These are phyloP conservation scores for Exaiptasia diaphana DNA, from an alignment of 64 coral and sea anemone genomes.

Conservation along the genomic window DNA sequence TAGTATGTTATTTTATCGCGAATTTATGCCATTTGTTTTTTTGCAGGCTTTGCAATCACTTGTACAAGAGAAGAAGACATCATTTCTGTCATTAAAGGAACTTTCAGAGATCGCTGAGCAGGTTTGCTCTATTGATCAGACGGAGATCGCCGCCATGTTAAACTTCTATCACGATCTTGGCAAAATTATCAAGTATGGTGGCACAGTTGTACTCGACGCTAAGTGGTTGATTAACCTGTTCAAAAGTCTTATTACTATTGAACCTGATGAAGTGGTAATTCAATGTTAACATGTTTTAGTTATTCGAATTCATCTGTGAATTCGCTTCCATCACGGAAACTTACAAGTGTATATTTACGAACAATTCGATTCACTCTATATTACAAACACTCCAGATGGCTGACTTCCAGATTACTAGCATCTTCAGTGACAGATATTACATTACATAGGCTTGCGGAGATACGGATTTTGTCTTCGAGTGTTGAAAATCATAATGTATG, in stretches of 20 bases:
- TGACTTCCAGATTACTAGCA: no score
- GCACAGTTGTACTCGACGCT: conserved; percentile 26
- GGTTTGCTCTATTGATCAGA: conserved; percentile 21
- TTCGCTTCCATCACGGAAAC: no score
- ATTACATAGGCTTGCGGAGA: no score
- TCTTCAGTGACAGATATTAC: no score
- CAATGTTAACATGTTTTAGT: no score
- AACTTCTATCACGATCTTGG: conserved; percentile 63
- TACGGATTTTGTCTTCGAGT: no score
- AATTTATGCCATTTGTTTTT: neutral
- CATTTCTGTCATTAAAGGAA: neutral
- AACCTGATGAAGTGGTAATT: conserved; percentile 23
- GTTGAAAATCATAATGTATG: no score
- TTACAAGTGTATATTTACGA: no score
- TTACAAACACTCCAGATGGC: no score
- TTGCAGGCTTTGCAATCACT: neutral
- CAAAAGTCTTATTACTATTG: conserved; percentile 23
- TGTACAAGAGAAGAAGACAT: neutral
- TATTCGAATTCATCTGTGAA: no score
- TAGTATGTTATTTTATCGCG: no score
- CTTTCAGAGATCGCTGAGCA: neutral
- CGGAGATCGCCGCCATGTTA: conserved; percentile 32
- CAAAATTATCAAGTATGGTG: conserved; percentile 44
- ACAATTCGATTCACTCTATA: no score
- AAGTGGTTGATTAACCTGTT: conserved; percentile 48